phyloP scores from a whole-genome alignment of 2,797 vertebrate genomes.

The Myotis pilosus region DNA sequence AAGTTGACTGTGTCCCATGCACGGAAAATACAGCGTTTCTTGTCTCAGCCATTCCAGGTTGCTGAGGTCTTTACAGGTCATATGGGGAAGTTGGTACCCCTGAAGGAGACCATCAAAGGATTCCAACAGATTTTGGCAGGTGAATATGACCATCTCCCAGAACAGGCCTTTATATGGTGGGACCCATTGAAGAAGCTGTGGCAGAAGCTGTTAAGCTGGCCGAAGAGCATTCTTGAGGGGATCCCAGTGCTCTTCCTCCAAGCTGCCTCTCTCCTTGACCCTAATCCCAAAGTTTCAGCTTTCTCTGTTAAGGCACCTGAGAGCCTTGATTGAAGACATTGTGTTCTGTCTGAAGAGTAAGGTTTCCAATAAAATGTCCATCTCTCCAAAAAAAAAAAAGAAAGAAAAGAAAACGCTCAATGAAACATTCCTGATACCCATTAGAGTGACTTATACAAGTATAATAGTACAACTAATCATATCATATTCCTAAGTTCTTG shows the following conservation, averaged over 20 bases:
- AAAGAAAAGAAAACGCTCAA: background rate
- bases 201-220: constrained; percentile 94
- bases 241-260: background rate
- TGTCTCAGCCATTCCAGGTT: constrained; percentile 99
- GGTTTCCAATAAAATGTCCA: constrained; percentile 86
- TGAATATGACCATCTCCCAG: constrained; percentile 92
- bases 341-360: constrained; percentile 77
- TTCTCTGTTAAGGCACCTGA: constrained; percentile 36
- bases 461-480: background rate
- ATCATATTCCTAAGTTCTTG: background rate
- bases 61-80: constrained; percentile 98
- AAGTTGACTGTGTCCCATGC: constrained; percentile 95
- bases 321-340: constrained; percentile 56
- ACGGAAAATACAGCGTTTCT: constrained; percentile 96
- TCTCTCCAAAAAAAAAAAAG: background rate
- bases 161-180: constrained; percentile 98
- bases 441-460: background rate
- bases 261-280: constrained; percentile 5
- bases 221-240: constrained; percentile 91
- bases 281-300: constrained; percentile 31
- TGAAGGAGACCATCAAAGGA: constrained; percentile 97
- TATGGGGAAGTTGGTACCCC: constrained; percentile 95
- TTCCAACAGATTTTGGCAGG: constrained; percentile 94
- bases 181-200: constrained; percentile 95
- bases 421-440: background rate